Evolutionary conservation across 2,888 invertebrate species (phyloP).

Genomic region (Drosophila phalerata): DNA sequence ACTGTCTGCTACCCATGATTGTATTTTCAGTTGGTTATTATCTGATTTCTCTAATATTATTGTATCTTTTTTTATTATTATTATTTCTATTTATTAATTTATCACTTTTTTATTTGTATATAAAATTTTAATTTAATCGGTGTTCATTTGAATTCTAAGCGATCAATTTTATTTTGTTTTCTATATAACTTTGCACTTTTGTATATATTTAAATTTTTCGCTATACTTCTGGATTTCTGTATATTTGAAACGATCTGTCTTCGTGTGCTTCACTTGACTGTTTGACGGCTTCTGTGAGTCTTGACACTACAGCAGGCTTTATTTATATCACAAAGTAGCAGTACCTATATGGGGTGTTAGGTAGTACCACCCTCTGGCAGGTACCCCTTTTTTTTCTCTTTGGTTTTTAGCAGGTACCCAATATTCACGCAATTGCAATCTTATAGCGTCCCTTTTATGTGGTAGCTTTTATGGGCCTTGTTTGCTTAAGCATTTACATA

Average conservation of each 20-base stretch:
- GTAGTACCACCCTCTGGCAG: slow-evolving; percentile 5
- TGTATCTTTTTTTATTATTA: background rate
- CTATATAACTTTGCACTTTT: background rate
- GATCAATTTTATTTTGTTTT: background rate
- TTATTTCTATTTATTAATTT: background rate
- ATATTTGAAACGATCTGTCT: background rate
- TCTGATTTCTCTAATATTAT: too few species aligned
- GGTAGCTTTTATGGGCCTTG: slow-evolving; percentile 17
- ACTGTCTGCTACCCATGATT: slow-evolving; percentile 52
- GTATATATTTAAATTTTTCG: background rate
- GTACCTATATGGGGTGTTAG: background rate
- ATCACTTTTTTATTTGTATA: too few species aligned
- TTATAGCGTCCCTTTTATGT: slow-evolving; percentile 26
- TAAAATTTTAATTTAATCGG: background rate
- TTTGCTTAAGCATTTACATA: background rate
- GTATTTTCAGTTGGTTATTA: background rate
- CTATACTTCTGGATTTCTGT: background rate
- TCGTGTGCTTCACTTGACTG: slow-evolving; percentile 28
- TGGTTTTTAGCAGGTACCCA: slow-evolving; percentile 1
- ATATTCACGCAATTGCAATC: slow-evolving; percentile 7
- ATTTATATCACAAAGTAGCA: slow-evolving; percentile 24
- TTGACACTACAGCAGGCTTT: background rate
- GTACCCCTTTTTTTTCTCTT: background rate
- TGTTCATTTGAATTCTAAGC: too few species aligned
- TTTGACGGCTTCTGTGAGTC: slow-evolving; percentile 25